phyloP scores from a whole-genome alignment of 2,113 vertebrate species.

The Natator depressus region DNA sequence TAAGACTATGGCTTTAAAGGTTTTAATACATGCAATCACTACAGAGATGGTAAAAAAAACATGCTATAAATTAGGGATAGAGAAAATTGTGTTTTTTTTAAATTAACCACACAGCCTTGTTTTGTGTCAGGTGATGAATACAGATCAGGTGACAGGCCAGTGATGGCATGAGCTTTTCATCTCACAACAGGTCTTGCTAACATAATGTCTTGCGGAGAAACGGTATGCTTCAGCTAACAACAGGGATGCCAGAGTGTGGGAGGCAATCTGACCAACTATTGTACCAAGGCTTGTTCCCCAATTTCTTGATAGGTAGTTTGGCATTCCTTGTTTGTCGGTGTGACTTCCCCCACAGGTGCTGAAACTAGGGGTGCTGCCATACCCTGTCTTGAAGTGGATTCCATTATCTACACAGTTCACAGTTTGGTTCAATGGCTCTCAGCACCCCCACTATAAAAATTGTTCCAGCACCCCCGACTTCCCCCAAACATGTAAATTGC shows the following conservation, averaged over 20 bases:
- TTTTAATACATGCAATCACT: background rate
- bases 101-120: background rate
- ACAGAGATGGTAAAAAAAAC: background rate
- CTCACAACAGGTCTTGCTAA: background rate
- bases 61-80: background rate
- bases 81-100: background rate
- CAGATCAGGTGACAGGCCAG: too few species aligned
- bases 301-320: background rate
- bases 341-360: background rate
- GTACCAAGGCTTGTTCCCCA: background rate
- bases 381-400: too few species aligned
- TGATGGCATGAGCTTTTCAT: background rate
- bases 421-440: too few species aligned
- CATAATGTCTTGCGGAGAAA: background rate
- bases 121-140: background rate
- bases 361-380: too few species aligned
- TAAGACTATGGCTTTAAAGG: background rate
- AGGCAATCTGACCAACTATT: background rate
- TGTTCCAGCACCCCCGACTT: background rate
- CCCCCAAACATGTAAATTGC: background rate
- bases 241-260: accelerated
- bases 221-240: background rate
- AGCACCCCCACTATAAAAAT: too few species aligned
- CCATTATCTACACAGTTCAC: too few species aligned
- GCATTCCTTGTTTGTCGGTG: background rate